Conservation (phyloP, 53 echinoderm and acorn worm species). For the Henricia sp. region DNA sequence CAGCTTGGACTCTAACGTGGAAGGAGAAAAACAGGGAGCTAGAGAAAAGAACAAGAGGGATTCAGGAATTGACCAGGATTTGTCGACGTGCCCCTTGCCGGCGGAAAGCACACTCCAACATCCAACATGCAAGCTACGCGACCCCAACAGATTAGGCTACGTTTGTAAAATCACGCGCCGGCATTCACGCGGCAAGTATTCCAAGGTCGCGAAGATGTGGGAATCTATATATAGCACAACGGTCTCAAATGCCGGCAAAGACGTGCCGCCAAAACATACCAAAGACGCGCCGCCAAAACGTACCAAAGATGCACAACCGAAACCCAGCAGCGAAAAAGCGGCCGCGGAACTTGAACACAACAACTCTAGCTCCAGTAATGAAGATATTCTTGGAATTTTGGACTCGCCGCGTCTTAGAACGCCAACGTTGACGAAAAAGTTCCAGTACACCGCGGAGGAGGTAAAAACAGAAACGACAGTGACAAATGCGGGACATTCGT, state of each 20-base stretch:
- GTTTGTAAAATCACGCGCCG: conserved; percentile 81
- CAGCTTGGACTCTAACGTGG: conserved; percentile 32
- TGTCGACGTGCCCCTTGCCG: conserved; percentile 21
- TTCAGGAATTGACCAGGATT: conserved; percentile 71
- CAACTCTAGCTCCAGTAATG: conserved; percentile 76
- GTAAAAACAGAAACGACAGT: conserved; percentile 3
- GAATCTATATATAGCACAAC: conserved; percentile 72
- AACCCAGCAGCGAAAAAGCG: neutral
- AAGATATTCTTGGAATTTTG: conserved; percentile 86
- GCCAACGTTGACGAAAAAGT: conserved; percentile 60
- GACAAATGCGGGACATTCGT: conserved; percentile 13
- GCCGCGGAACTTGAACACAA: conserved; percentile 36
- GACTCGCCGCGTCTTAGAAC: conserved; percentile 81
- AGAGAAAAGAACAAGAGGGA: conserved; percentile 62
- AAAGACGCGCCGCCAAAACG: neutral
- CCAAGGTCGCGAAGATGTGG: conserved; percentile 80
- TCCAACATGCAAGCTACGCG: conserved; percentile 45
- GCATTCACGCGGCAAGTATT: conserved; percentile 93
- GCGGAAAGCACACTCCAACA: conserved; percentile 29
- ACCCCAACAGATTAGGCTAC: conserved; percentile 57
- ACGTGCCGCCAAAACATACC: neutral
- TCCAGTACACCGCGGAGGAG: conserved; percentile 54
- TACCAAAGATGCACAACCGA: neutral
- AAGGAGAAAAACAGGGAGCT: neutral
- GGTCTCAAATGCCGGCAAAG: neutral